Evolutionary conservation across 2,797 vertebrate genomes (phyloP), one percentile per base, ranked within the genome.

Genomic region (Chiroxiphia lanceolata): DNA sequence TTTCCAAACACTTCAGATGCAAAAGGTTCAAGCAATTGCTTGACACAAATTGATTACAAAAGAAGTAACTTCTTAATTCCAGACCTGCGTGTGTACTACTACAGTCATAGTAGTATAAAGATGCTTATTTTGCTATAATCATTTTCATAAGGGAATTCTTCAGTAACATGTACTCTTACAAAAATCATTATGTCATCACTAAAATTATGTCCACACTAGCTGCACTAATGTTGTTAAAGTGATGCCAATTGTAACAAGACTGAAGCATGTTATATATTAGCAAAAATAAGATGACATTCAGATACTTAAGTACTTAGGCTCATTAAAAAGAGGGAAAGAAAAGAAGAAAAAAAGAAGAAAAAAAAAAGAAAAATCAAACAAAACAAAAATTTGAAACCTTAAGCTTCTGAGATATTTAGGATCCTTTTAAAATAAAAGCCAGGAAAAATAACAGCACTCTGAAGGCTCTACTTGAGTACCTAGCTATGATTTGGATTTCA

Each of bases 1-100:
- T 88, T 85, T 76, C 67, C 63, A 93, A 93, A 61, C n/a, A 82
- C 67, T 87, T 92, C 27, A 76, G 69, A 79, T 29, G 38, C 25
- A 81, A 82, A 95, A 45, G 13, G 61, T 63, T 18, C 79, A 93
- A 93, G 31, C 44, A 90, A 59, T n/a, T 79, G 48, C 34, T 83
- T 70, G 48, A 82, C 36, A 90, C 0, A 0, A 21, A 7, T 34
- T 72, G 44, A 65, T 71, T 60, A 57, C 27, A 74, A 57, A 85
- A 83, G 38, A 82, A 80, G 3, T 21, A 31, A 71, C 11, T 75
- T 64, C 74, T 81, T 14, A 78, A 77, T 91, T 82, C 54, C 80
- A 90, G 57, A 74, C 53, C 29, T 22, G 4, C 38, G 64, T 47
- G 38, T 61, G 59, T 56, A 38, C 38, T 38, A 38, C 38, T 38